These are phyloP conservation scores for Schlechtendalia chinensis DNA, from an alignment of 1,140 invertebrate genomes.

Conservation along the genomic window DNA sequence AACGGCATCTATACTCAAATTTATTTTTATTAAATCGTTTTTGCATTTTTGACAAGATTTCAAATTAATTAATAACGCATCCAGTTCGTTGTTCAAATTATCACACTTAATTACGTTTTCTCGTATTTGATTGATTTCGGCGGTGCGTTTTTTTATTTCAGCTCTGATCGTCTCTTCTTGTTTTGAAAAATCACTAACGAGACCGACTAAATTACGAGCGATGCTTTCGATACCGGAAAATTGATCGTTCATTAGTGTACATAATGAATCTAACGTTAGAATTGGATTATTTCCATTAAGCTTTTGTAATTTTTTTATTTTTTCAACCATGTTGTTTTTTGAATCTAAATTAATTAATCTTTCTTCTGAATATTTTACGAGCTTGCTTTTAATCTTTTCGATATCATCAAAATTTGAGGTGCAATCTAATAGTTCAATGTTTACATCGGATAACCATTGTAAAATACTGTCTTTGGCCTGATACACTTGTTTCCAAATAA, in stretches of 20 bases:
- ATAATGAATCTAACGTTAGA: slow-evolving; percentile 68
- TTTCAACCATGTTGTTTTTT: slow-evolving; percentile 72
- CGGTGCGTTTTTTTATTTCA: slow-evolving; percentile 69
- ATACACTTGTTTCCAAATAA: slow-evolving; percentile 89
- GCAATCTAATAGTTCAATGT: slow-evolving; percentile 70
- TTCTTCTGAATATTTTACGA: slow-evolving; percentile 84
- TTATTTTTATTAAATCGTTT: slow-evolving; percentile 63
- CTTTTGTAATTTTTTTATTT: slow-evolving; percentile 76
- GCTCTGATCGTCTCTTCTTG: slow-evolving; percentile 71
- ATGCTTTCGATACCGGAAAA: slow-evolving; percentile 73
- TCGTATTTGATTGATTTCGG: slow-evolving; percentile 71
- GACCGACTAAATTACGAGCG: slow-evolving; percentile 72
- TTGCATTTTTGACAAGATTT: slow-evolving; percentile 61
- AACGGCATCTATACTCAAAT: slow-evolving; percentile 67
- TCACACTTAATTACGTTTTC: slow-evolving; percentile 88
- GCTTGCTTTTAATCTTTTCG: slow-evolving; percentile 71
- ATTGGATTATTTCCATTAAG: slow-evolving; percentile 73
- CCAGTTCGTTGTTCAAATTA: slow-evolving; percentile 83
- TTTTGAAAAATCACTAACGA: slow-evolving; percentile 69
- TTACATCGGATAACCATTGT: slow-evolving; percentile 80
- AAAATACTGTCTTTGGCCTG: slow-evolving; percentile 78
- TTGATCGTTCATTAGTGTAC: slow-evolving; percentile 71
- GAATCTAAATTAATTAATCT: slow-evolving; percentile 73
- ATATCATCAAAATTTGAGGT: slow-evolving; percentile 74
- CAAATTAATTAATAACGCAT: slow-evolving; percentile 74